These are phyloP conservation scores for Drosophila demipolita DNA, from an alignment of 2,888 invertebrate genomes.

Conservation along the genomic window DNA sequence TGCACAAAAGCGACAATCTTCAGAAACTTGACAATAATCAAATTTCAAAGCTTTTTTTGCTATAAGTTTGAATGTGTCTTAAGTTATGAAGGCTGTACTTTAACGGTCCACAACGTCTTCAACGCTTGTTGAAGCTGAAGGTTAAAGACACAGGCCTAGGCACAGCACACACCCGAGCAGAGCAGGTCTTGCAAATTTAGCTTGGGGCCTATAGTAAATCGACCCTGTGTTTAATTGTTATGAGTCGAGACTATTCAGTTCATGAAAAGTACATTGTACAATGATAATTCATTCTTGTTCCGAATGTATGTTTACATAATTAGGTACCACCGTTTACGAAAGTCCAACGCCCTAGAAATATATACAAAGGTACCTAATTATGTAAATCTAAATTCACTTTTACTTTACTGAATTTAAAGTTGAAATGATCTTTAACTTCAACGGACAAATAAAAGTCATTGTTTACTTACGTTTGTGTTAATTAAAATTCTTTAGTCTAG, in stretches of 20 bases:
- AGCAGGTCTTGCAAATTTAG: slow-evolving; percentile 20
- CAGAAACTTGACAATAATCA: slow-evolving; percentile 11
- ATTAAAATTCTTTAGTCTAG: background rate
- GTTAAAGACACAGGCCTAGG: slow-evolving; percentile 33
- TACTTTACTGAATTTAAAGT: background rate
- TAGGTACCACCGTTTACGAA: background rate
- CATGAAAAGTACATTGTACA: slow-evolving; percentile 18
- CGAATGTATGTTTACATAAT: background rate
- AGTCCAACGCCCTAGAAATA: too few relatives aligned
- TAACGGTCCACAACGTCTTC: slow-evolving; percentile 50
- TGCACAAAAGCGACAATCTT: slow-evolving; percentile 2
- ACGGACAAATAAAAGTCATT: background rate
- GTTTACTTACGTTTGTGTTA: background rate
- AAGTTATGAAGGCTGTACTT: slow-evolving; percentile 53
- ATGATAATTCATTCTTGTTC: slow-evolving; percentile 13
- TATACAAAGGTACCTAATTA: background rate
- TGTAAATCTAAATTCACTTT: background rate
- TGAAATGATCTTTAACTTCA: background rate
- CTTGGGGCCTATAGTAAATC: slow-evolving; percentile 24
- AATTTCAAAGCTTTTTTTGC: slow-evolving; percentile 1
- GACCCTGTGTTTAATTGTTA: slow-evolving; percentile 24
- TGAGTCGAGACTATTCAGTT: slow-evolving; percentile 5
- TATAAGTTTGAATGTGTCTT: background rate
- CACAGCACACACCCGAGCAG: slow-evolving; percentile 4
- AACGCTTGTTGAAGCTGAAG: slow-evolving; percentile 29